Percentiles rank a stretch among this genome's conserved stretches.
Conservation (phyloP, 2,888 invertebrate species). For the Plagiodera versicolora region DNA sequence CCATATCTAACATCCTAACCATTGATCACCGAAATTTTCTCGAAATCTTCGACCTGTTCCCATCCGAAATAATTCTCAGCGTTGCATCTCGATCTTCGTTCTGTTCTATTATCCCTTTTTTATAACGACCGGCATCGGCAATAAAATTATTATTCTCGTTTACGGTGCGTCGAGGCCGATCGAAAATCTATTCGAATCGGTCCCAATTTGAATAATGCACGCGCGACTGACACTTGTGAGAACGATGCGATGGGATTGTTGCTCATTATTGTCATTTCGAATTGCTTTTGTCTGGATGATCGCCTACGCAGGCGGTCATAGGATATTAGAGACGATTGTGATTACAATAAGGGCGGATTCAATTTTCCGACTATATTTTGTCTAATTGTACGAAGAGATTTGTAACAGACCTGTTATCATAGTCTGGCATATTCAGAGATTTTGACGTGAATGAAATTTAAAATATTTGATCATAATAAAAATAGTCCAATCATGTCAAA, state of each 20-base stretch:
- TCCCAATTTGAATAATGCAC: slow-evolving; percentile 6
- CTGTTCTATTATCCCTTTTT: background rate
- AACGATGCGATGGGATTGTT: background rate
- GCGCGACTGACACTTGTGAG: background rate
- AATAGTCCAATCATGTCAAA: no score
- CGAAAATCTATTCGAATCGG: slow-evolving; percentile 38
- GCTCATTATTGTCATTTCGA: background rate
- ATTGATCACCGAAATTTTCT: background rate
- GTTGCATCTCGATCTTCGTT: background rate
- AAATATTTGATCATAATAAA: no score
- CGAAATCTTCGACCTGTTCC: background rate
- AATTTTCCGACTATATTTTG: no score
- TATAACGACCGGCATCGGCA: slow-evolving; percentile 13
- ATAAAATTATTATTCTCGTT: slow-evolving; percentile 26
- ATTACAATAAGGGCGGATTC: no score
- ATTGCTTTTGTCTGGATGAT: background rate
- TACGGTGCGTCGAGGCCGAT: slow-evolving; percentile 29
- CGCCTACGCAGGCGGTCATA: background rate
- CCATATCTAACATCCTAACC: background rate
- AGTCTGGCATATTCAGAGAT: no score
- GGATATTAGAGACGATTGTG: no score
- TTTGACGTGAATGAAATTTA: no score
- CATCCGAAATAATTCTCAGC: background rate
- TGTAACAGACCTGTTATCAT: no score
- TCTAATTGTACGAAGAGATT: no score